Percentiles rank a stretch among this genome's conserved stretches.
These are phyloP conservation scores for Sprattus sprattus DNA, from an alignment of 2,113 vertebrate species.

Conservation along the genomic window DNA sequence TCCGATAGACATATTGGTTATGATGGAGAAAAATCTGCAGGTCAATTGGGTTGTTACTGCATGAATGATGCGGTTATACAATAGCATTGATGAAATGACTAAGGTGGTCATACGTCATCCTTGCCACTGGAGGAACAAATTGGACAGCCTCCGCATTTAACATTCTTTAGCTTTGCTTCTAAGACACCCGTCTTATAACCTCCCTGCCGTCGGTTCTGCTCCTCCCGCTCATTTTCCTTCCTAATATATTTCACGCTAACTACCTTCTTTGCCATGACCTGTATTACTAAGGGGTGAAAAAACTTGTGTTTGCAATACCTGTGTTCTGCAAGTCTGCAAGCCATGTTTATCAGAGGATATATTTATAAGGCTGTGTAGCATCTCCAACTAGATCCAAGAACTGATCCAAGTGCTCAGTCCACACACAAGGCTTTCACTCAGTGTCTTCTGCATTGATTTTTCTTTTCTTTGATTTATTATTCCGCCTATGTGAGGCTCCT, in stretches of 20 bases:
- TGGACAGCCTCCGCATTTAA: neutral
- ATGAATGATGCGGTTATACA: conserved; percentile 41
- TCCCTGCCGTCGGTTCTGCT: neutral
- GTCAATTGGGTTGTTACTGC: conserved; percentile 1
- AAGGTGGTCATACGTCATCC: neutral
- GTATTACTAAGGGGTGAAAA: neutral
- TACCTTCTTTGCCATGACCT: neutral
- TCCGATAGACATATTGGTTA: conserved; percentile 2
- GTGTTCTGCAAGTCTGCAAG: neutral
- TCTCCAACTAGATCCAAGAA: neutral
- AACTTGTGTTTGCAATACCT: neutral
- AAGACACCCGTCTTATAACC: neutral
- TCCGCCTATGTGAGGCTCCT: neutral
- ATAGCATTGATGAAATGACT: conserved; percentile 8
- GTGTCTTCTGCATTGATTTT: too few relatives aligned
- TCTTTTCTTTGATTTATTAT: too few relatives aligned
- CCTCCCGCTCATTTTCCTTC: neutral
- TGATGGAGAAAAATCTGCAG: conserved; percentile 1
- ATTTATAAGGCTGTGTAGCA: neutral
- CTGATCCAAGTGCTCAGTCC: neutral
- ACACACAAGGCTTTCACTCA: neutral
- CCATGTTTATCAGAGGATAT: neutral
- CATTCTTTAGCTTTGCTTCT: too few relatives aligned
- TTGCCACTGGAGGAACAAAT: neutral
- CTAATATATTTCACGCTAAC: conserved; percentile 6